Base-by-base conservation (phyloP, 2,888 invertebrate species). In the Drosophila setosimentum region DNA sequence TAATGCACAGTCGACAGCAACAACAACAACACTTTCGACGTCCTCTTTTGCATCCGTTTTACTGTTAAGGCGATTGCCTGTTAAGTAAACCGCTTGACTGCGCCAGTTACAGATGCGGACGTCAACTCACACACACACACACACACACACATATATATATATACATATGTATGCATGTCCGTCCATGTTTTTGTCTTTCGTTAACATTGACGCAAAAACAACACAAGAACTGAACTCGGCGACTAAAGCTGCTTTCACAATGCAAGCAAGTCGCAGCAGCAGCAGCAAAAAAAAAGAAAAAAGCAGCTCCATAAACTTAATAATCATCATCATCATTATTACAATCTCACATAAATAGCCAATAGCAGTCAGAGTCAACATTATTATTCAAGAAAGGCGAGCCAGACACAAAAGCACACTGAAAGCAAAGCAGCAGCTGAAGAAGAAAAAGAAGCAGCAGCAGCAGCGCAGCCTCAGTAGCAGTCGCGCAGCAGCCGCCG, bases 231-330 rank as follows among this genome's bases (percentile, higher is more conserved):
- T 74, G 61, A 65, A 62, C 45, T 75, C 59, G 35, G 59, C 33
- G 55, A 37, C 40, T 51, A 64, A 69, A 37, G 33, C 64, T 53
- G 80, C 76, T 78, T 78, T 78, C 78, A 79, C 78, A 78, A 75
- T 50, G 55, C 45, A 58, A 49, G 29, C 24, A 37, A 40, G 42
- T 35, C 37, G 21, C 24, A 45, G 45, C 45, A 24, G 24, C 16
- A 45, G 18, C 24, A 16, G 45, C 45, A 21, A 24, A 42, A 45
- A 16, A 21, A 18, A 40, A 37, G 61, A 54, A 61, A 63, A 65
- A 29, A 53, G 29, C 53, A 37, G 35, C 54, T 54, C 27, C n/a
- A 67, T 57, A 50, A 45, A 16, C 45, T 45, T 45, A 24, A 45
- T 45, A 45, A 45, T 45, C 21, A 45, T 45, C 13, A n/a, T n/a